A percentile compares a stretch with the other conserved stretches of the same genome.
These are phyloP conservation scores for Shargacucullia verbasci DNA, from an alignment of 2,888 invertebrate genomes.

Conservation along the genomic window DNA sequence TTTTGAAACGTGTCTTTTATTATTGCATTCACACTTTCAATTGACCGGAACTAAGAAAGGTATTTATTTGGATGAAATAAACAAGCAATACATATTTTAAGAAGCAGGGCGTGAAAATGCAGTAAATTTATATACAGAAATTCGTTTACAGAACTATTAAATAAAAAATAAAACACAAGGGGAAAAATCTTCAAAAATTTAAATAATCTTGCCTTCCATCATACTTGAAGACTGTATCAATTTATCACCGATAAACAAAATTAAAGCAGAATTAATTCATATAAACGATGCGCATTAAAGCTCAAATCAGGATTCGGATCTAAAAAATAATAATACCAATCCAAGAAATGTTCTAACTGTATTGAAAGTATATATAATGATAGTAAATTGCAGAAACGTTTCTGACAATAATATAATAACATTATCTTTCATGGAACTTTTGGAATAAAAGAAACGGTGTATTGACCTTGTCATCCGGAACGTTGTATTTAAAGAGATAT, in stretches of 20 bases:
- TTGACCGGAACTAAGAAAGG: slow-evolving; percentile 3
- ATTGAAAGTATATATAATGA: slow-evolving; percentile 33
- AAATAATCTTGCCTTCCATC: too few species aligned
- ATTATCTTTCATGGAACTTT: slow-evolving; percentile 25
- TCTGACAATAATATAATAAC: slow-evolving; percentile 35
- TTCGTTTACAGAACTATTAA: too few species aligned
- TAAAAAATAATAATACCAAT: slow-evolving; percentile 12
- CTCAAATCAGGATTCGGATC: slow-evolving; percentile 28
- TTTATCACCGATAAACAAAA: slow-evolving; percentile 20
- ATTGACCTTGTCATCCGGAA: slow-evolving; percentile 26
- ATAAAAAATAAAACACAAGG: too few species aligned
- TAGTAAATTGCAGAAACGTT: slow-evolving; percentile 35
- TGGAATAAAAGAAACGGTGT: slow-evolving; percentile 29
- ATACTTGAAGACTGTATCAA: too few species aligned
- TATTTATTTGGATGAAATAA: too few species aligned
- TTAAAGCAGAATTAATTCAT: slow-evolving; percentile 35
- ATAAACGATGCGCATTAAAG: slow-evolving; percentile 22
- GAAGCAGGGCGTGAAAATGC: too few species aligned
- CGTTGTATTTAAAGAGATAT: slow-evolving; percentile 1
- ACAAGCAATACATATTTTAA: too few species aligned
- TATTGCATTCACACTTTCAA: slow-evolving; percentile 14
- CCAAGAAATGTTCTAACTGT: slow-evolving; percentile 30
- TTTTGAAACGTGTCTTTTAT: slow-evolving; percentile 31
- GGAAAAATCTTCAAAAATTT: too few species aligned
- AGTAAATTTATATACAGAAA: too few species aligned